phyloP scores from a whole-genome alignment of 2,113 vertebrate genomes.

The Serinus canaria region DNA sequence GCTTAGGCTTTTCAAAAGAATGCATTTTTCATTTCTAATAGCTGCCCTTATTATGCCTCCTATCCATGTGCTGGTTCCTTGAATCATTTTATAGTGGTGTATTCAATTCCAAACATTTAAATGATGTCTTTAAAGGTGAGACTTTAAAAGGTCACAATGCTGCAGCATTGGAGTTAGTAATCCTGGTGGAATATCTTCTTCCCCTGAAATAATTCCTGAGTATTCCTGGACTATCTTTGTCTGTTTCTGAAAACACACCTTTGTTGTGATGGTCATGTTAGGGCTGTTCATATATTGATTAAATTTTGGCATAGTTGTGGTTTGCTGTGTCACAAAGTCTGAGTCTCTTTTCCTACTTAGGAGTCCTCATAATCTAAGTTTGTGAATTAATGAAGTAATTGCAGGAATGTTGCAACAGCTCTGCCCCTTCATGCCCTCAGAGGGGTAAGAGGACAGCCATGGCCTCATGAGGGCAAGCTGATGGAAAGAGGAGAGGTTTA shows the following conservation, averaged over 20 bases:
- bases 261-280: neutral
- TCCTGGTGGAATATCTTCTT: neutral
- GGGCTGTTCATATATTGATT: neutral
- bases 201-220: neutral
- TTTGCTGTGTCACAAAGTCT: neutral
- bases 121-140: neutral
- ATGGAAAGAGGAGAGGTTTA: neutral
- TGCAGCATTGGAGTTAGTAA: neutral
- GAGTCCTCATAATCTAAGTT: neutral
- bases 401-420: neutral
- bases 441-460: neutral
- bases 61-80: neutral
- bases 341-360: neutral
- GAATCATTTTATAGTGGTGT: neutral
- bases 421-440: neutral
- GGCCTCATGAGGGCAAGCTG: neutral
- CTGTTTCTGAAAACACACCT: neutral
- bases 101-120: neutral
- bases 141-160: neutral
- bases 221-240: neutral
- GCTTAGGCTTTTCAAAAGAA: neutral
- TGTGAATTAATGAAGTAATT: neutral
- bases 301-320: neutral
- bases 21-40: neutral
- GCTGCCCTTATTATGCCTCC: neutral